These are phyloP conservation scores for Petrolisthes manimaculis DNA, from an alignment of 2,888 invertebrate genomes.

Conservation along the genomic window DNA sequence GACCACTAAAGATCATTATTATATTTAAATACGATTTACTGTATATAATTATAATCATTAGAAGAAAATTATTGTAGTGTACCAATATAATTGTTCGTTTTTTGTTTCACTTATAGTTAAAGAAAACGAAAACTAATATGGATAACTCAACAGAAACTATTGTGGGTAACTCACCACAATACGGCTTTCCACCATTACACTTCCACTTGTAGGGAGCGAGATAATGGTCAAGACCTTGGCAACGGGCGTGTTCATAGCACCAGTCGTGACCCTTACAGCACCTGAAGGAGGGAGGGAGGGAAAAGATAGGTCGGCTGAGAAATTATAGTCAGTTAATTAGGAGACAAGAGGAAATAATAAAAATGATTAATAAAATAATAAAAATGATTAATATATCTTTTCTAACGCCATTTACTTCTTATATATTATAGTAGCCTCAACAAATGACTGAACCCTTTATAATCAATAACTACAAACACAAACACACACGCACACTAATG, in stretches of 20 bases:
- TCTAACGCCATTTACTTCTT: no score
- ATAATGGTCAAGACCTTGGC: conserved; percentile 79
- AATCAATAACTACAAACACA: background rate
- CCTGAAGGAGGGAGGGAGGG: conserved; percentile 70
- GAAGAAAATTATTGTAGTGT: background rate
- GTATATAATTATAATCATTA: background rate
- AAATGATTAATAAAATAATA: no score
- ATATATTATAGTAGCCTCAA: no score
- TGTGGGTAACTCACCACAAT: conserved; percentile 77
- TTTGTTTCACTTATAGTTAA: background rate
- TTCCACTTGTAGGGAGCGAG: conserved; percentile 90
- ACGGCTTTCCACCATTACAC: conserved; percentile 82
- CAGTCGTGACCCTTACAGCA: conserved; percentile 89
- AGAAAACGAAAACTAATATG: background rate
- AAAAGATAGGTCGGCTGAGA: background rate
- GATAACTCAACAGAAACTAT: background rate
- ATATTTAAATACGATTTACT: no score
- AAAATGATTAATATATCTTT: no score
- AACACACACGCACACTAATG: conserved; percentile 75
- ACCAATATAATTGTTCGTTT: background rate
- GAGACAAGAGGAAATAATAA: no score
- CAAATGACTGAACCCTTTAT: no score
- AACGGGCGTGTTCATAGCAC: conserved; percentile 85
- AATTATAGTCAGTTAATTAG: background rate
- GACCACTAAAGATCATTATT: no score